A percentile compares a stretch with the other conserved stretches of the same genome.
Conservation (phyloP, 2,113 vertebrate species). For the Gadus chalcogrammus region DNA sequence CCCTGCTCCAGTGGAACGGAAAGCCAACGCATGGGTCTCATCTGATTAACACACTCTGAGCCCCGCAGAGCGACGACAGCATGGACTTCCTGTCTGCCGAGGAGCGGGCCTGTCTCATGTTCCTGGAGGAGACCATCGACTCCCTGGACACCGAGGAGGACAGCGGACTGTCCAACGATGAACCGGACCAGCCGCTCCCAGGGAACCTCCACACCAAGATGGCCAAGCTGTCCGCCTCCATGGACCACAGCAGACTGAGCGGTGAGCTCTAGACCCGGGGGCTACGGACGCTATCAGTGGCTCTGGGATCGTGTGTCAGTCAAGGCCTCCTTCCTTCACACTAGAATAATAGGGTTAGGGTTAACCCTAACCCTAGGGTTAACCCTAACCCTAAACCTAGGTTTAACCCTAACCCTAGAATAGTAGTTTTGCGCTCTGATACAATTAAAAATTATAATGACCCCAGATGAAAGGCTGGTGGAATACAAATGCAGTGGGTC, state of each 20-base stretch:
- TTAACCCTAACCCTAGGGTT: too few species aligned
- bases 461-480: too few species aligned
- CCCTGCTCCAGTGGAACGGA: too few species aligned
- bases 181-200: constrained; percentile 49
- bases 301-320: too few species aligned
- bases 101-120: constrained; percentile 89
- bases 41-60: neutral
- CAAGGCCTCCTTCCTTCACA: too few species aligned
- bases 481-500: too few species aligned
- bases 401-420: too few species aligned
- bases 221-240: constrained; percentile 55
- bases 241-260: constrained; percentile 46
- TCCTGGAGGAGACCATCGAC: constrained; percentile 92
- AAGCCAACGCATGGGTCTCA: too few species aligned
- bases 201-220: constrained; percentile 52
- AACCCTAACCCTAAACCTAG: too few species aligned
- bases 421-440: too few species aligned
- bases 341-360: too few species aligned
- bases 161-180: constrained; percentile 76
- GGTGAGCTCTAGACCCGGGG: constrained; percentile 41
- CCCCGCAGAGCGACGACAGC: constrained; percentile 79
- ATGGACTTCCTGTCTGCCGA: constrained; percentile 87
- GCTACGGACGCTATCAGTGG: neutral
- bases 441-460: too few species aligned
- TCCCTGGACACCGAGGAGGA: constrained; percentile 85